Conservation (phyloP, 2,888 invertebrate genomes). For the Penaeus monodon region DNA sequence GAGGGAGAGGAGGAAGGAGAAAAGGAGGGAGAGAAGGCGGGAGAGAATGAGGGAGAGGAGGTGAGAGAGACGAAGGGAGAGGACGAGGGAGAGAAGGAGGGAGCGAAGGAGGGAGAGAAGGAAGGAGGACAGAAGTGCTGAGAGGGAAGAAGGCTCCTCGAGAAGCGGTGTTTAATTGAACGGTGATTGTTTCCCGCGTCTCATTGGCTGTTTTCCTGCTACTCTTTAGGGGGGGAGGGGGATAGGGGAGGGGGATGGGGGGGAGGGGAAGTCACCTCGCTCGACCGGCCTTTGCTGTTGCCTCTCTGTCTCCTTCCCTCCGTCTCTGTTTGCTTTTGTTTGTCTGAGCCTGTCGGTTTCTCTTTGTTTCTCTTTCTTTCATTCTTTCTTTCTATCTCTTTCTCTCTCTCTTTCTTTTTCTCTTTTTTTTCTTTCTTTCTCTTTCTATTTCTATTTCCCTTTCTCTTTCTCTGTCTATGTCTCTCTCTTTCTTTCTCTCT, state of each 20-base stretch:
- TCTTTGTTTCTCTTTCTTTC: background rate
- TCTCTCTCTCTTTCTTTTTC: background rate
- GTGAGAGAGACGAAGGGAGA: too few relatives aligned
- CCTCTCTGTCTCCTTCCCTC: background rate
- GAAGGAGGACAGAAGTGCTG: too few relatives aligned
- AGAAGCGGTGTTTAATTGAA: constrained; percentile 48
- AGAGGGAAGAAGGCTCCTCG: background rate
- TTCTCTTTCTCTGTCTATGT: background rate
- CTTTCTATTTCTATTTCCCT: background rate
- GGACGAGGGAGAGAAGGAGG: too few relatives aligned
- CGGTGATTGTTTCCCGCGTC: constrained; percentile 40
- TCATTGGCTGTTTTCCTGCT: constrained; percentile 21
- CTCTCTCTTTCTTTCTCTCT: background rate
- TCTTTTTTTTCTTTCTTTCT: background rate
- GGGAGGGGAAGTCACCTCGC: background rate
- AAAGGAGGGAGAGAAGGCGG: too few relatives aligned
- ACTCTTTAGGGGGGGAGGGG: background rate
- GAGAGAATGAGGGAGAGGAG: too few relatives aligned
- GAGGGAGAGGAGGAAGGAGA: too few relatives aligned
- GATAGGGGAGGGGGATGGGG: too few relatives aligned
- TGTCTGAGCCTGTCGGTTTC: too few relatives aligned
- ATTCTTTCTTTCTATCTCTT: background rate
- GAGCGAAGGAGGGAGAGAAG: too few relatives aligned
- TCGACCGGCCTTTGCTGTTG: background rate
- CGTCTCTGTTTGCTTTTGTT: background rate